Evolutionary conservation across 2,113 vertebrate species (phyloP).

Genomic region (Vimba vimba): DNA sequence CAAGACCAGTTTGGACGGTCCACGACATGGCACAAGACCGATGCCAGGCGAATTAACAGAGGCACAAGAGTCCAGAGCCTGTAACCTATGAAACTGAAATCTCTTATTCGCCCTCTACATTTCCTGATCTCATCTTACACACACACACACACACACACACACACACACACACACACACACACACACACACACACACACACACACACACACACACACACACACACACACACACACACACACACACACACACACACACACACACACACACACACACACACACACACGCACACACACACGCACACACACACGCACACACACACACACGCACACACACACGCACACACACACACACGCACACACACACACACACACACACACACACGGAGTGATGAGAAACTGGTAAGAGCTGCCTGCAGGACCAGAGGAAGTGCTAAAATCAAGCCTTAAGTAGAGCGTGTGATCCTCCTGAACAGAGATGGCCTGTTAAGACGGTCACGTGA

Average conservation of each 20-base stretch:
- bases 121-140: not conserved
- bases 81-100: slow-evolving; percentile 1
- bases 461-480: slow-evolving; percentile 37
- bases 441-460: slow-evolving; percentile 31
- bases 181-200: not conserved
- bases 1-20: not conserved
- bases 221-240: too few relatives aligned
- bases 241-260: not conserved
- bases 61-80: not conserved
- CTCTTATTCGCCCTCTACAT: not conserved
- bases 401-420: not conserved
- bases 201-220: not conserved
- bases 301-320: too few relatives aligned
- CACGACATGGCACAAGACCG: not conserved
- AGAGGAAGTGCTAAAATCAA: slow-evolving; percentile 30
- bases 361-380: not conserved
- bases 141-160: not conserved
- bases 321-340: not conserved
- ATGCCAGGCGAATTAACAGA: not conserved
- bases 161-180: too few relatives aligned
- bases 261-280: too few relatives aligned
- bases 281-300: not conserved
- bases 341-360: not conserved
- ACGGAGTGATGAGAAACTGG: not conserved
- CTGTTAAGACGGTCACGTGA: slow-evolving; percentile 38